A percentile compares a stretch with the other conserved stretches of the same genome.
Conservation (phyloP, 2,113 vertebrate species). For the Thalassoma bifasciatum region DNA sequence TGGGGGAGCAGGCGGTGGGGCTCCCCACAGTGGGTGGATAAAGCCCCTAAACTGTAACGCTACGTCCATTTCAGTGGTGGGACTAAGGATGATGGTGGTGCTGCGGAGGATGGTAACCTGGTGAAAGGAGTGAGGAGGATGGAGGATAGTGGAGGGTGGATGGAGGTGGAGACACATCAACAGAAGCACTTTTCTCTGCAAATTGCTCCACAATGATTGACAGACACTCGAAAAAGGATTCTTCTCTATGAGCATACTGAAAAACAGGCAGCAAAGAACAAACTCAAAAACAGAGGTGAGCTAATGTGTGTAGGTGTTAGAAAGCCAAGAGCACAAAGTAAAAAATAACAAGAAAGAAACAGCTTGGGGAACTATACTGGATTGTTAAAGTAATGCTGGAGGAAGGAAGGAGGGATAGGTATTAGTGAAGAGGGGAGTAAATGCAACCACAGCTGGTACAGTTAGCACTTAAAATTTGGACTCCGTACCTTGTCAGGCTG, state of each 20-base stretch:
- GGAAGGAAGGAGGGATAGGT: conserved; percentile 68
- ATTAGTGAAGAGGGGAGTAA: conserved; percentile 50
- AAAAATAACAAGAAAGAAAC: neutral
- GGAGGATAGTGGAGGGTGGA: conserved; percentile 55
- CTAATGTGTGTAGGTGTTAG: conserved; percentile 4
- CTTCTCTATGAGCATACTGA: conserved; percentile 31
- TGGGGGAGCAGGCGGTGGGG: conserved; percentile 77
- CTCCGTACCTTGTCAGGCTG: conserved; percentile 92
- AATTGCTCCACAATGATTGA: conserved; percentile 46
- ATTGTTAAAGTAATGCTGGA: conserved; percentile 42
- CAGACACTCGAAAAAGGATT: conserved; percentile 22
- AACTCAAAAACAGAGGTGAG: conserved; percentile 7
- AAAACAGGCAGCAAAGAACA: conserved; percentile 29
- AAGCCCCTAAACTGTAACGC: conserved; percentile 92
- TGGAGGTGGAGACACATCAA: conserved; percentile 71
- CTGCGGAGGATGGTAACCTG: conserved; percentile 91
- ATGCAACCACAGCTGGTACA: conserved; percentile 49
- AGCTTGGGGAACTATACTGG: conserved; percentile 10
- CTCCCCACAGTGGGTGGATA: conserved; percentile 88
- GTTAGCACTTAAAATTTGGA: conserved; percentile 53
- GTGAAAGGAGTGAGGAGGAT: conserved; percentile 11
- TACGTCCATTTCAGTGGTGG: conserved; percentile 90
- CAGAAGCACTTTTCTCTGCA: conserved; percentile 69
- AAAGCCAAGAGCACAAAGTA: conserved; percentile 16
- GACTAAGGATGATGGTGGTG: conserved; percentile 89